Percentiles rank a stretch among this genome's conserved stretches.
These are phyloP conservation scores for Tortrix viridana DNA, from an alignment of 2,888 invertebrate genomes.

Conservation along the genomic window DNA sequence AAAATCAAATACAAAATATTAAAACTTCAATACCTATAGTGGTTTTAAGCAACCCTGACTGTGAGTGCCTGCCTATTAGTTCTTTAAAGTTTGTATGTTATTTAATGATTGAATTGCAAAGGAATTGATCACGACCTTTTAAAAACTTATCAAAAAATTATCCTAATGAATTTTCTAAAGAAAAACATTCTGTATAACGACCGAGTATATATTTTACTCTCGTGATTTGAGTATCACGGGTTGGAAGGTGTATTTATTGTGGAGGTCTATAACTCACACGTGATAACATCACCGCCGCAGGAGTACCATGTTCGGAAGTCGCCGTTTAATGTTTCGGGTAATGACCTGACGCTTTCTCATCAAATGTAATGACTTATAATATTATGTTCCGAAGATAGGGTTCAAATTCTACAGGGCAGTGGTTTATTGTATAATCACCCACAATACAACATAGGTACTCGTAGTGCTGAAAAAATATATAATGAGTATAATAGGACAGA, in stretches of 20 bases:
- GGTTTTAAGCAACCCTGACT: no score
- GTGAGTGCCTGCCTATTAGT: no score
- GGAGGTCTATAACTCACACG: slow-evolving; percentile 37
- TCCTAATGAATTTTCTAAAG: no score
- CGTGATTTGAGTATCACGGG: slow-evolving; percentile 35
- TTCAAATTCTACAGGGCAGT: neutral
- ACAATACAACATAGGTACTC: no score
- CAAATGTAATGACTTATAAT: slow-evolving; percentile 50
- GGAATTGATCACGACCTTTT: no score
- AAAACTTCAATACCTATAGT: no score
- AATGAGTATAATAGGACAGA: no score
- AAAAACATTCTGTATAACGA: neutral
- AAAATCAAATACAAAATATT: no score
- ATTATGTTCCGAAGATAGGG: slow-evolving; percentile 44
- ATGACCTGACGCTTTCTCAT: slow-evolving; percentile 50
- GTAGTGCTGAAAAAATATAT: neutral
- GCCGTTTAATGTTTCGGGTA: slow-evolving; percentile 48
- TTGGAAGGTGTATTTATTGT: slow-evolving; percentile 33
- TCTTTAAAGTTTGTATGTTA: no score
- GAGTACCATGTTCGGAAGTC: slow-evolving; percentile 47
- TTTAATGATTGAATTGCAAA: no score
- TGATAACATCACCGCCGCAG: slow-evolving; percentile 39
- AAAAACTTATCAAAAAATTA: no score
- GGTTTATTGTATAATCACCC: neutral
- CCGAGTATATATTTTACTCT: slow-evolving; percentile 16